A percentile compares a stretch with the other conserved stretches of the same genome.
Conservation (phyloP, 1,140 invertebrate species). For the Patella vulgata region DNA sequence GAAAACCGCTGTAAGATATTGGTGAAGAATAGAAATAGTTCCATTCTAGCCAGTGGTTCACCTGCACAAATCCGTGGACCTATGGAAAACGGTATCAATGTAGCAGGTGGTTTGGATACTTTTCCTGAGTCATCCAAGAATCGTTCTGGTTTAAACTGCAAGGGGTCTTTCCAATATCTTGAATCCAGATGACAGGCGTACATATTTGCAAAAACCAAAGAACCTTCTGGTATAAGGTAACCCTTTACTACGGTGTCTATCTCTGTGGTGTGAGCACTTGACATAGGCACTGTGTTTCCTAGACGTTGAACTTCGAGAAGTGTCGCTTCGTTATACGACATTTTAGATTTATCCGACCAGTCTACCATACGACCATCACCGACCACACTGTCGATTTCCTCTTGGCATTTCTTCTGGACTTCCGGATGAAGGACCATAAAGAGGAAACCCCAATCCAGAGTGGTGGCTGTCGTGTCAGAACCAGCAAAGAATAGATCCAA, state of each 20-base stretch:
- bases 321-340: conserved; percentile 46
- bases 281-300: too few relatives aligned
- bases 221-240: conserved; percentile 18
- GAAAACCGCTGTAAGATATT: conserved; percentile 23
- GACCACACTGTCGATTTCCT: too few relatives aligned
- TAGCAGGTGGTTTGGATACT: too few relatives aligned
- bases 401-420: too few relatives aligned
- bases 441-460: conserved; percentile 88
- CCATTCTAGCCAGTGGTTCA: conserved; percentile 25
- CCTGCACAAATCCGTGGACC: conserved; percentile 30
- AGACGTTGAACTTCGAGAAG: conserved; percentile 25
- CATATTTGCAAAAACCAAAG: conserved; percentile 23
- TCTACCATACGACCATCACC: conserved; percentile 35
- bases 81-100: too few relatives aligned
- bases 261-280: too few relatives aligned
- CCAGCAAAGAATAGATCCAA: conserved; percentile 80
- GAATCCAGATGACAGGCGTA: conserved; percentile 23
- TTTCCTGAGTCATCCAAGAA: conserved; percentile 22
- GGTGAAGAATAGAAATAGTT: too few relatives aligned
- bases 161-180: conserved; percentile 18
- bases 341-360: too few relatives aligned
- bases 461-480: too few relatives aligned
- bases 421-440: conserved; percentile 84
- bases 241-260: too few relatives aligned
- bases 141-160: conserved; percentile 24